Evolutionary conservation across 2,888 invertebrate genomes (phyloP), one percentile per base, ranked within the genome.

Genomic region (Aphelenchoides bicaudatus): DNA sequence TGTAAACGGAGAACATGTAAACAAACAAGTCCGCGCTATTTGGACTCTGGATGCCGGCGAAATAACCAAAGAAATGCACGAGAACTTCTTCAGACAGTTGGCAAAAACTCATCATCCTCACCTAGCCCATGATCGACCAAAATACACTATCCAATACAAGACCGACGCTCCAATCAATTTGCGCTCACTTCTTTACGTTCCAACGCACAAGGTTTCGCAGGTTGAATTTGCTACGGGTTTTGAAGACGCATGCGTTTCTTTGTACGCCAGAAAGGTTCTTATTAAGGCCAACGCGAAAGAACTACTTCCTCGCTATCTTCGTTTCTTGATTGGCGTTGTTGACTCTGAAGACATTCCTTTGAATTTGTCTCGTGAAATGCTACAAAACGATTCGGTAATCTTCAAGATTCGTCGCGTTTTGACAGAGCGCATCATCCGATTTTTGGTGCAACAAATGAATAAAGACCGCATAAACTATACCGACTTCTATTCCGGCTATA

Each of bases 271-370:
- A 13, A 56, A 71, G 34, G 75, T 96, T 55, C 84, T 96, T 61
- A 93, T 96, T 63, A 90, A 93, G 38, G 59, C 58, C 16, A 48
- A 73, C 39, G 74, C 74, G 2, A 68, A 71, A 48, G 73, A 75
- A 39, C 62, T 75, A n/a, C 63, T 75, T 56, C 74, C 75, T 6
- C 51, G 91, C 78, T 96, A 93, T 91, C 83, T 96, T 69, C 84
- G 94, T 72, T 96, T 96, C 82, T 84, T 96, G 2, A 91, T 91
- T 85, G 94, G 87, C 78, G 93, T 96, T 29, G 91, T 96, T 16
- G 96, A 96, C 83, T 93, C 92, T 0, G 96, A 96, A 84, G 96
- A 96, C 81, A 93, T 96, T 83, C 96, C 96, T 39, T 83, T 96
- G 56, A 96, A 96, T 85, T 84, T 96, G 62, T 94, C 93, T 79